Evolutionary conservation across 1,140 invertebrate species (phyloP).

Genomic region (Coboldia fuscipes): DNA sequence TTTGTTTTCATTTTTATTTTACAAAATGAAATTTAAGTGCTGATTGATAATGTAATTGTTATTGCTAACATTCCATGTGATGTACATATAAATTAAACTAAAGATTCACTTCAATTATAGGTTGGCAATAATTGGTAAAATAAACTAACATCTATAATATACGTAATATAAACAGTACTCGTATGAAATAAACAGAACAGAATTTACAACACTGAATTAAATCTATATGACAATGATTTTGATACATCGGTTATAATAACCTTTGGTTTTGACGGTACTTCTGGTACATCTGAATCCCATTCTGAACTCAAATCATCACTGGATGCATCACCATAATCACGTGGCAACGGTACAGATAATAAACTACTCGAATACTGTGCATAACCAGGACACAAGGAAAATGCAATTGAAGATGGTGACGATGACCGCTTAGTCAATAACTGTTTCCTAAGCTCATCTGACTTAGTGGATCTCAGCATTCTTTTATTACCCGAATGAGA

Average conservation of each 20-base stretch:
- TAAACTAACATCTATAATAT: too few relatives aligned
- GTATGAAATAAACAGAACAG: neutral
- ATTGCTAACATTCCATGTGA: neutral
- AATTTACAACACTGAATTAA: neutral
- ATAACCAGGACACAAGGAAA: slow-evolving; percentile 37
- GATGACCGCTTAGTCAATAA: slow-evolving; percentile 10
- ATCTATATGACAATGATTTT: neutral
- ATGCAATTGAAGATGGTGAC: slow-evolving; percentile 13
- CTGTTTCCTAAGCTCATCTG: too few relatives aligned
- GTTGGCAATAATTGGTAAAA: too few relatives aligned
- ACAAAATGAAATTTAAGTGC: too few relatives aligned
- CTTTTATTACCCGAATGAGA: neutral
- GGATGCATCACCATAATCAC: slow-evolving; percentile 64
- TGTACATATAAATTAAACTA: neutral
- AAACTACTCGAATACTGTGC: slow-evolving; percentile 54
- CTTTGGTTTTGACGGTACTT: slow-evolving; percentile 20
- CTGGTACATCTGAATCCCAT: slow-evolving; percentile 63
- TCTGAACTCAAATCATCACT: slow-evolving; percentile 75
- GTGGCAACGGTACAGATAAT: slow-evolving; percentile 43
- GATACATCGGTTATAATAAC: slow-evolving; percentile 5
- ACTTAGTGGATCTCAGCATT: too few relatives aligned
- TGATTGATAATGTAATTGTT: too few relatives aligned
- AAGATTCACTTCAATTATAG: neutral
- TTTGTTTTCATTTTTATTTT: too few relatives aligned
- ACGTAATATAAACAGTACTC: neutral